Evolutionary conservation across 2,797 vertebrate species (phyloP), one percentile per base, ranked within the genome.

Genomic region (Cirrhinus molitorella): DNA sequence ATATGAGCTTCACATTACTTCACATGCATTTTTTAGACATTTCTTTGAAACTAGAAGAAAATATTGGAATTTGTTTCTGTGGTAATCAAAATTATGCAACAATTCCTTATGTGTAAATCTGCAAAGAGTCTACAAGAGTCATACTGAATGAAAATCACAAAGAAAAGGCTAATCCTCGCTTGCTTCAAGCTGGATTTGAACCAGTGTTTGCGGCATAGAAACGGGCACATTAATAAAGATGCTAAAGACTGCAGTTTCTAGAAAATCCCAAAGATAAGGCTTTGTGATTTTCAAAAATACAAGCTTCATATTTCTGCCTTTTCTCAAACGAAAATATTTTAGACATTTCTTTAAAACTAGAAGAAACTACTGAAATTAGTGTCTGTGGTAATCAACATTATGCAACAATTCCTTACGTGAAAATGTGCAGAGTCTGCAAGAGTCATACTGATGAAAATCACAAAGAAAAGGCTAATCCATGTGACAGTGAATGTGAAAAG

Each of bases 391-490:
- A 53, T 53, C 28, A 53, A 53, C 28, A 53, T 53, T 21, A 34
- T 8, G 2, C 25, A 73, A 1, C 10, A 45, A 40, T 34, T 7
- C 7, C 11, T n/a, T 31, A 9, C 9, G 17, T 13, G 25, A 37
- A 51, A 63, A 65, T 79, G 37, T 67, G 13, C 34, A 75, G 3
- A 19, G n/a, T 16, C 17, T 53, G 31, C 16, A 72, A 31, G 12
- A n/a, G 14, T 43, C 17, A 21, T 37, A 57, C n/a, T 59, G 21
- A 67, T 23, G 28, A 65, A 45, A 28, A 57, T 61, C 72, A 67
- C 40, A 40, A 53, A 31, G 59, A 70, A 81, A 81, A 16, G 80
- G 67, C 61, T 78, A 76, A 86, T 81, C 68, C 25, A 77, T 65
- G 49, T 53, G 23, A 65, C 61, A 49, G 53, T n/a, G 49, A 81